Conservation (phyloP, 2,888 invertebrate genomes). For the Pheosia gnoma region DNA sequence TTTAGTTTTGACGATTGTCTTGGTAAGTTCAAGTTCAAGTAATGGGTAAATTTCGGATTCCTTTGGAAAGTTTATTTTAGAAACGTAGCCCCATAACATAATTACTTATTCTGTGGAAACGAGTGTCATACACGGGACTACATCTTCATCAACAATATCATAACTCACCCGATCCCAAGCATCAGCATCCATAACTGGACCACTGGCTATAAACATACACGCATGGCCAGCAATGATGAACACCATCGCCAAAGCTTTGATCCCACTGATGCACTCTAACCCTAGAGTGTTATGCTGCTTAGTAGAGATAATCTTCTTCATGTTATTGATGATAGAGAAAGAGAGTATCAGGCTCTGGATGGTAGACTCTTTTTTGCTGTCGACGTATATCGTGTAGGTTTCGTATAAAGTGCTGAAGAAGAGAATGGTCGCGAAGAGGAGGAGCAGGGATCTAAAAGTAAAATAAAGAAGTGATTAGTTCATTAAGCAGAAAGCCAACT, state of each 20-base stretch:
- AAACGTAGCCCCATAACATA: too few species aligned
- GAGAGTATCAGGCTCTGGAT: conserved; percentile 66
- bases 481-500: background rate
- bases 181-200: conserved; percentile 86
- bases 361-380: conserved; percentile 56
- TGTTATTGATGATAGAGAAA: conserved; percentile 85
- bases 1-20: too few species aligned
- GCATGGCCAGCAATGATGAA: conserved; percentile 88
- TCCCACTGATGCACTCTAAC: conserved; percentile 86
- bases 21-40: too few species aligned
- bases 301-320: conserved; percentile 83
- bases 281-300: conserved; percentile 84
- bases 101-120: too few species aligned
- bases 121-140: too few species aligned
- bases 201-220: conserved; percentile 86
- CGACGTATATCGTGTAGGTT: conserved; percentile 59
- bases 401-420: conserved; percentile 79
- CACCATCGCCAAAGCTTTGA: conserved; percentile 87
- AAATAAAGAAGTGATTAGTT: background rate
- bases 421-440: conserved; percentile 72
- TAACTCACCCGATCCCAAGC: conserved; percentile 84
- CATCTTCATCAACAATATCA: background rate
- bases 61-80: too few species aligned
- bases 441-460: conserved; percentile 71
- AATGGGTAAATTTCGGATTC: too few species aligned